A percentile compares a stretch with the other conserved stretches of the same genome.
Conservation (phyloP, 1,140 invertebrate species). For the Patella vulgata region DNA sequence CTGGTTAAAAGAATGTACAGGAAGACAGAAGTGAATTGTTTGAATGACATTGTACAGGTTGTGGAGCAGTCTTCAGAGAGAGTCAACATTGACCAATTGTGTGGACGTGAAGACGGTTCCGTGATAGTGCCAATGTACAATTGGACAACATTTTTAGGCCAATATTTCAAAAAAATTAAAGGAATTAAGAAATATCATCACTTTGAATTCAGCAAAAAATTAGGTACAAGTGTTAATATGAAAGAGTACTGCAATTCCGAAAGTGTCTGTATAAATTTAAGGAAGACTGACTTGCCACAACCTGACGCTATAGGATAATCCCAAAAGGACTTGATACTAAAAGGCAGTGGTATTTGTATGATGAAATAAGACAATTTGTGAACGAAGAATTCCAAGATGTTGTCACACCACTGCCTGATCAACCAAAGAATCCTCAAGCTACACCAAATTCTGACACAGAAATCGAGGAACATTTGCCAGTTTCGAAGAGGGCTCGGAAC, state of each 20-base stretch:
- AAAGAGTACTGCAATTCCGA: not conserved
- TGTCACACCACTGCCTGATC: conserved; percentile 7
- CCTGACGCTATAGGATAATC: conserved; percentile 17
- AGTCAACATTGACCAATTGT: not conserved
- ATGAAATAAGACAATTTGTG: conserved; percentile 16
- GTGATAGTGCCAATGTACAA: conserved; percentile 2
- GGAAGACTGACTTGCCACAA: conserved; percentile 12
- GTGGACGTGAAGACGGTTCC: not conserved
- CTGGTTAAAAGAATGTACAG: too few relatives aligned
- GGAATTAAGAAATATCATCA: conserved; percentile 12
- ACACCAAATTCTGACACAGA: too few relatives aligned
- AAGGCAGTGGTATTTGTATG: conserved; percentile 30
- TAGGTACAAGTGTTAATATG: not conserved
- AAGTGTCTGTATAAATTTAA: not conserved
- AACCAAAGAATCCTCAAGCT: too few relatives aligned
- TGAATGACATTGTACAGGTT: conserved; percentile 13
- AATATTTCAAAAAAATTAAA: conserved; percentile 5
- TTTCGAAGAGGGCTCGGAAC: too few relatives aligned
- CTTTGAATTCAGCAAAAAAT: not conserved
- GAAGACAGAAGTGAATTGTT: conserved; percentile 13
- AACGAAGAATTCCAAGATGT: conserved; percentile 15
- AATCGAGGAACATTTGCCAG: too few relatives aligned
- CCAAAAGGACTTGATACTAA: conserved; percentile 27
- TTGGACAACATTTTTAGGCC: not conserved
- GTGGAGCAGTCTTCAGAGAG: not conserved